Evolutionary conservation across 2,797 vertebrate genomes (phyloP), one percentile per base, ranked within the genome.

Genomic region (Basileuterus tristriatus): DNA sequence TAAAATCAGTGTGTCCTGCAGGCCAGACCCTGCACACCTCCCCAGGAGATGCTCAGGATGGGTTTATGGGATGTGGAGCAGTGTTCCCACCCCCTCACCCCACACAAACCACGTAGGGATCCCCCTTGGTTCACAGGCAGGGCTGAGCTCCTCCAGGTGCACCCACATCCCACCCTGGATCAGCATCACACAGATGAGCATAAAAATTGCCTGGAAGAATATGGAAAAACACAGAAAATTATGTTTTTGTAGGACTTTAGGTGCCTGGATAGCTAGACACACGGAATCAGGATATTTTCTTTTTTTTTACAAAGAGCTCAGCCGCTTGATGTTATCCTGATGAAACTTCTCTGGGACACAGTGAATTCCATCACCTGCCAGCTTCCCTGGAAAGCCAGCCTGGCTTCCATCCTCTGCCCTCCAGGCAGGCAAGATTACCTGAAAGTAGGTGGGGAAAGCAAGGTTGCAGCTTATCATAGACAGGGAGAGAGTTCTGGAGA

Each of bases 21-120:
- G 34, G 26, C 43, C 63, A 56, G 18, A 15, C 5, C 23, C 18
- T 13, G 32, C 59, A 30, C 3, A 0, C 7, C 34, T 12, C 26
- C 14, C 3, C 2, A 8, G 60, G 23, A 64, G n/a, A 9, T 64
- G 41, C 17, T 63, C 30, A 32, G 34, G 43, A 27, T 26, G 30
- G 16, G 15, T 37, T 23, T 60, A 3, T 2, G 1, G 56, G 52
- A 50, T 15, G 22, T 24, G 26, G 8, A 43, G 2, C 4, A 6
- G 34, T 15, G 23, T 7, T 84, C 36, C 30, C 44, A 39, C 16
- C 14, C 14, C 16, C 26, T 56, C 29, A 1, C 18, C 27, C 27
- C 4, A 6, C 6, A 1, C 34, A 24, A 76, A 10, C 24, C 41
- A 21, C 0, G 0, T 5, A 18, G 0, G 0, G 24, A 17, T 37